phyloP scores from a whole-genome alignment of 2,888 invertebrate species.

The Ennomos erosarius region DNA sequence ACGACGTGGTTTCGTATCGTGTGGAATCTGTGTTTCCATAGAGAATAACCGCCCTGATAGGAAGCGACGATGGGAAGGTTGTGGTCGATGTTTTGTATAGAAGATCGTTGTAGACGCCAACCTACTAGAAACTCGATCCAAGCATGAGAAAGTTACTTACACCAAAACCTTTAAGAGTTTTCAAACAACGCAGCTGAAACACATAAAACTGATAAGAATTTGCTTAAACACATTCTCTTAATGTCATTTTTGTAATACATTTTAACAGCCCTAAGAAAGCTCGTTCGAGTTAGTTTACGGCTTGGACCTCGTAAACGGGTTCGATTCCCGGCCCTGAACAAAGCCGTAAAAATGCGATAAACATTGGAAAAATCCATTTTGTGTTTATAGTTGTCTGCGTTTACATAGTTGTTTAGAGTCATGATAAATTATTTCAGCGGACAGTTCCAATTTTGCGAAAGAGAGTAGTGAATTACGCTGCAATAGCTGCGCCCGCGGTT shows the following conservation, averaged over 20 bases:
- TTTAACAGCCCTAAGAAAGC: slow-evolving; percentile 61
- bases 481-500: too few species aligned
- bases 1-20: too few species aligned
- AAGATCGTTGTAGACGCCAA: too few species aligned
- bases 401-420: slow-evolving; percentile 48
- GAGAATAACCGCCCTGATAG: too few species aligned
- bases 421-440: slow-evolving; percentile 32
- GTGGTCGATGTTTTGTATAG: too few species aligned
- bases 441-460: slow-evolving; percentile 22
- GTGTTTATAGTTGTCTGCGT: slow-evolving; percentile 53
- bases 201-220: slow-evolving; percentile 26
- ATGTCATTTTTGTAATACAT: slow-evolving; percentile 57
- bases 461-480: not conserved
- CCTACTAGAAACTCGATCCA: too few species aligned
- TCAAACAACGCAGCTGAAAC: slow-evolving; percentile 26
- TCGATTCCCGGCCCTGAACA: slow-evolving; percentile 65
- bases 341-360: slow-evolving; percentile 67
- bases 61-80: too few species aligned
- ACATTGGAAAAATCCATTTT: slow-evolving; percentile 60
- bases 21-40: too few species aligned
- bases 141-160: not conserved
- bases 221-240: slow-evolving; percentile 46
- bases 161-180: not conserved
- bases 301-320: slow-evolving; percentile 66
- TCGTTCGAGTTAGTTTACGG: slow-evolving; percentile 65